These are phyloP conservation scores for Momotus momota DNA, from an alignment of 2,797 vertebrate genomes.

Conservation along the genomic window DNA sequence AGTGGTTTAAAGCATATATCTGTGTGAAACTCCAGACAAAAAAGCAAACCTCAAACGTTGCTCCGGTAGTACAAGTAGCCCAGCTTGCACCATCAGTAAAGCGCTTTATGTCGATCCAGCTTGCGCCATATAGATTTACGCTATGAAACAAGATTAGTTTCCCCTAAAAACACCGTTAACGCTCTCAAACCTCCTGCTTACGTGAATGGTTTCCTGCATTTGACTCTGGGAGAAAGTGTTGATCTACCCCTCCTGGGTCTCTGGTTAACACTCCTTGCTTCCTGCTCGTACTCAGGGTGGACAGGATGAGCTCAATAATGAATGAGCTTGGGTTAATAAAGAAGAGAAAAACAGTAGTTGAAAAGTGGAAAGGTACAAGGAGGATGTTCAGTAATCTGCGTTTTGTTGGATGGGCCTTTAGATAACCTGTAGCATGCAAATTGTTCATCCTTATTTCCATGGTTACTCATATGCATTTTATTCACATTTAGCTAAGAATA, in stretches of 20 bases:
- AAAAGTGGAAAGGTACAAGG: neutral
- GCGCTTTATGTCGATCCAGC: neutral
- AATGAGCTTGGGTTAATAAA: neutral
- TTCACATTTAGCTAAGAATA: neutral
- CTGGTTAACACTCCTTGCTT: slow-evolving; percentile 34
- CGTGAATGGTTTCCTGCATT: slow-evolving; percentile 50
- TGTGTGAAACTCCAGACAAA: neutral
- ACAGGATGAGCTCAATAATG: neutral
- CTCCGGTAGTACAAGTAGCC: neutral
- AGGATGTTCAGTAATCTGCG: neutral
- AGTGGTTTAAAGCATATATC: neutral
- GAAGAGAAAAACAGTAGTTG: neutral
- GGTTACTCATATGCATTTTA: neutral
- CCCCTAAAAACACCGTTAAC: slow-evolving; percentile 34
- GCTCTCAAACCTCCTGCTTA: slow-evolving; percentile 46
- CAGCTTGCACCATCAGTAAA: neutral
- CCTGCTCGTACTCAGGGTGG: neutral
- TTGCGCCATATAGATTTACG: slow-evolving; percentile 19
- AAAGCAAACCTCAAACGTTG: neutral
- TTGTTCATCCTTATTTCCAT: neutral
- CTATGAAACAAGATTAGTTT: slow-evolving; percentile 33
- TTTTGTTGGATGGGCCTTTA: neutral
- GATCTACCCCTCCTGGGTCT: neutral
- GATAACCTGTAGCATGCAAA: neutral
- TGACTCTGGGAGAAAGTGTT: slow-evolving; percentile 26